A percentile compares a stretch with the other conserved stretches of the same genome.
These are phyloP conservation scores for Zygothrica quintamaculata DNA, from an alignment of 2,888 invertebrate genomes.

Conservation along the genomic window DNA sequence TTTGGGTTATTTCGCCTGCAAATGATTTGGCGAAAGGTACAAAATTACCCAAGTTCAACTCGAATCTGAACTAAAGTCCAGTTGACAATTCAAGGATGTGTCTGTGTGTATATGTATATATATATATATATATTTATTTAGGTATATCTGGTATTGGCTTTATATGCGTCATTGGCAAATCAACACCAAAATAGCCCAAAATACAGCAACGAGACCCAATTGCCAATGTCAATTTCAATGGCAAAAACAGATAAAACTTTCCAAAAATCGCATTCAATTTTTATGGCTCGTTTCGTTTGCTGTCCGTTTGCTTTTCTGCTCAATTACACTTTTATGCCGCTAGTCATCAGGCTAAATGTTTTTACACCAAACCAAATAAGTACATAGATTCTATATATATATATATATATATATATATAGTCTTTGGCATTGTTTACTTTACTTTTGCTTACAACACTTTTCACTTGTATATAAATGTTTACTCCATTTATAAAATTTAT, in stretches of 20 bases:
- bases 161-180: constrained; percentile 55
- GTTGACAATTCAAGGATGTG: constrained; percentile 44
- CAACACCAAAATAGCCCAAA: constrained; percentile 41
- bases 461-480: too few relatives aligned
- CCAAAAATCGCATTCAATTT: constrained; percentile 63
- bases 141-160: constrained; percentile 60
- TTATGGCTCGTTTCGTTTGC: constrained; percentile 66
- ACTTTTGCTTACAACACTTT: too few relatives aligned
- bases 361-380: constrained; percentile 36
- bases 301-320: constrained; percentile 66
- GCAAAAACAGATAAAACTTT: constrained; percentile 37
- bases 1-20: constrained; percentile 44
- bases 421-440: too few relatives aligned
- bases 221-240: constrained; percentile 18
- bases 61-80: constrained; percentile 20
- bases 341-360: constrained; percentile 76
- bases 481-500: too few relatives aligned
- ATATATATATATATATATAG: constrained; percentile 1
- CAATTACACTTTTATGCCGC: constrained; percentile 77
- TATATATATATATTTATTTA: constrained; percentile 7
- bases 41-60: constrained; percentile 26
- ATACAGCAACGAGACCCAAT: constrained; percentile 18
- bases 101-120: constrained; percentile 15
- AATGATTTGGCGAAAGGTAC: constrained; percentile 62
- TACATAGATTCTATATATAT: constrained; percentile 11